These are phyloP conservation scores for Diprion similis DNA, from an alignment of 1,140 invertebrate genomes.

Conservation along the genomic window DNA sequence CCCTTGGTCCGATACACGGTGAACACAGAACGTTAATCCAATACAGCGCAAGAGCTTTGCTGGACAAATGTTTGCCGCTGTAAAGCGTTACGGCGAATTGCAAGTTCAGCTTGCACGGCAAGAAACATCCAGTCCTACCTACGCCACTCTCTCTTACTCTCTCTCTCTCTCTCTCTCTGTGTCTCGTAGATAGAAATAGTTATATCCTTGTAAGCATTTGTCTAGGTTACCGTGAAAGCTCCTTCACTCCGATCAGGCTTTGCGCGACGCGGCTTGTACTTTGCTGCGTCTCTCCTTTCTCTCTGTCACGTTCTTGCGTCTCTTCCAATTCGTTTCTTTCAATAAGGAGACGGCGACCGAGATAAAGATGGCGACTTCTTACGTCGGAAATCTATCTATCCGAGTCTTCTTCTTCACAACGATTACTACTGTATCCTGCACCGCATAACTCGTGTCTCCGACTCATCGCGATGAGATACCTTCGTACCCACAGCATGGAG, in stretches of 20 bases:
- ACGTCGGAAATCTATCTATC: neutral
- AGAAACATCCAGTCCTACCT: neutral
- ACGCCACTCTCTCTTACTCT: neutral
- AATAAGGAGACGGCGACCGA: neutral
- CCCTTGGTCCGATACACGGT: neutral
- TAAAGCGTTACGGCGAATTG: neutral
- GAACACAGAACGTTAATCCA: neutral
- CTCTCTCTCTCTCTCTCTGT: neutral
- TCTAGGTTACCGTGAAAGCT: slow-evolving; percentile 7
- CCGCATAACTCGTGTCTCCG: too few relatives aligned
- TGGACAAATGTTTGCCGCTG: slow-evolving; percentile 7
- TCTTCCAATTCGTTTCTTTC: too few relatives aligned
- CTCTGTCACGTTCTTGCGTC: neutral
- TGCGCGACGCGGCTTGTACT: neutral
- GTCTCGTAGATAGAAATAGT: neutral
- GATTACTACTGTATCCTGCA: neutral
- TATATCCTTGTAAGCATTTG: slow-evolving; percentile 1
- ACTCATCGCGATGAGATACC: neutral
- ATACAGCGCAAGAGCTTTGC: neutral
- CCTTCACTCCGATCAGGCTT: neutral
- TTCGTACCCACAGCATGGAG: neutral
- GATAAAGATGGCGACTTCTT: neutral
- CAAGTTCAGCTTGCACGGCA: neutral
- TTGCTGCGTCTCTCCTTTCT: neutral
- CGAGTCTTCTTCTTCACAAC: neutral